Evolutionary conservation across 2,797 vertebrate species (phyloP).

Genomic region (Sebastes matsubarae): DNA sequence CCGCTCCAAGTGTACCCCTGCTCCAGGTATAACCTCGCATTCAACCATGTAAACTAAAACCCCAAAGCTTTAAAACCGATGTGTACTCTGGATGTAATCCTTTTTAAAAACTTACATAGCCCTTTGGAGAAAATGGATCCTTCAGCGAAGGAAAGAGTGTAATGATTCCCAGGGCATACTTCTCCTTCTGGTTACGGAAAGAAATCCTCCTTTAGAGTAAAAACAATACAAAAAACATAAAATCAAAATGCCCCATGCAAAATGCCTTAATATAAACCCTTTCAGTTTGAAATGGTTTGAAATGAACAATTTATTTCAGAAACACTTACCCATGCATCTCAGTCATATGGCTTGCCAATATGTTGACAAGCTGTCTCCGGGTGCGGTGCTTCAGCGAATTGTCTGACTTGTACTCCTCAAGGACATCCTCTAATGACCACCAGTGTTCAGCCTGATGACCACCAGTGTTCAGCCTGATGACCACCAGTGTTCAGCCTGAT

Average conservation of each 20-base stretch:
- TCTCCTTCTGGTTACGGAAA: conserved; percentile 28
- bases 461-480: neutral
- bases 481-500: no score
- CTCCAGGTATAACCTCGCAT: no score
- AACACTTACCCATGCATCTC: conserved; percentile 20
- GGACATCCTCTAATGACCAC: neutral
- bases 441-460: neutral
- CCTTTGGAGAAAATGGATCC: conserved; percentile 50
- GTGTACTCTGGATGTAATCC: no score
- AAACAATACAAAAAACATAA: neutral
- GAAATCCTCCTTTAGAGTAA: conserved; percentile 17
- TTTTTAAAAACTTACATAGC: conserved; percentile 32
- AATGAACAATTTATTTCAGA: neutral
- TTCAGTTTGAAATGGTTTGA: neutral
- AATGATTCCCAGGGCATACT: conserved; percentile 47
- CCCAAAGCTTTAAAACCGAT: no score
- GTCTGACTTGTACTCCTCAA: conserved; percentile 6
- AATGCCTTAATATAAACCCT: neutral
- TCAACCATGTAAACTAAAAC: no score
- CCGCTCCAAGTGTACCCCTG: no score
- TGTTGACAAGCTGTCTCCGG: conserved; percentile 14
- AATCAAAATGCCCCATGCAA: neutral
- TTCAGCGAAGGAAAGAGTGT: conserved; percentile 43
- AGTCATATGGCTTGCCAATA: conserved; percentile 15
- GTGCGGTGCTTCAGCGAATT: conserved; percentile 7